Base-by-base conservation (phyloP, 2,888 invertebrate genomes). In the Cylloceria caligata region DNA sequence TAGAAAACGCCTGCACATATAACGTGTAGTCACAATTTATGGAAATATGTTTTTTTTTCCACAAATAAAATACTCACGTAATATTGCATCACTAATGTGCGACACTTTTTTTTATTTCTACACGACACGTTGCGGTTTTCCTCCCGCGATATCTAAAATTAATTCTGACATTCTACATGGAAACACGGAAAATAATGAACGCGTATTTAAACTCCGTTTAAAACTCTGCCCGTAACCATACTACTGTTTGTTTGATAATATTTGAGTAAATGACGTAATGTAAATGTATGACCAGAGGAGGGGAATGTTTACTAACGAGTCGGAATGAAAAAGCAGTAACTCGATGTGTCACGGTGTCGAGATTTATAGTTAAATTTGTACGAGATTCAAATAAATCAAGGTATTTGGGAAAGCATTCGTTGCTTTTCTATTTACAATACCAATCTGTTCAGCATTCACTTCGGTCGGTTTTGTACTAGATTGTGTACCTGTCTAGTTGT, bases 141-240 rank as follows among this genome's bases (percentile, higher is more conserved):
- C 16, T 16, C 4, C 16, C 16, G n/a, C 47, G 47, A 4, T 47
- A 47, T 47, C 47, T 47, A 2, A 47, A 47, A 16, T 47, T 47
- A 47, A 47, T 47, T 16, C 47, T 16, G 16, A 16, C 47, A 47
- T 47, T 47, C n/a, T 3, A 47, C 9, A 47, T 47, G 16, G 47
- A 16, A 47, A 47, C n/a, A 47, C n/a, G n/a, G 3, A 47, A 47
- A 47, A 47, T 47, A 47, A 47, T 47, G 13, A 47, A 47, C n/a
- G n/a, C n/a, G 47, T 16, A n/a, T 47, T 47, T 4, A 2, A 16
- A 13, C 4, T 3, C 16, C 2, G 47, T 47, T 16, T 2, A 16
- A 47, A 47, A 47, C 16, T 16, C n/a, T 16, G 47, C 1, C 13
- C 16, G 47, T 42, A 42, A 42, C 11, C 42, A n/a, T 47, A n/a